Base-by-base conservation (phyloP, 2,113 vertebrate species). In the Phaethon lepturus region DNA sequence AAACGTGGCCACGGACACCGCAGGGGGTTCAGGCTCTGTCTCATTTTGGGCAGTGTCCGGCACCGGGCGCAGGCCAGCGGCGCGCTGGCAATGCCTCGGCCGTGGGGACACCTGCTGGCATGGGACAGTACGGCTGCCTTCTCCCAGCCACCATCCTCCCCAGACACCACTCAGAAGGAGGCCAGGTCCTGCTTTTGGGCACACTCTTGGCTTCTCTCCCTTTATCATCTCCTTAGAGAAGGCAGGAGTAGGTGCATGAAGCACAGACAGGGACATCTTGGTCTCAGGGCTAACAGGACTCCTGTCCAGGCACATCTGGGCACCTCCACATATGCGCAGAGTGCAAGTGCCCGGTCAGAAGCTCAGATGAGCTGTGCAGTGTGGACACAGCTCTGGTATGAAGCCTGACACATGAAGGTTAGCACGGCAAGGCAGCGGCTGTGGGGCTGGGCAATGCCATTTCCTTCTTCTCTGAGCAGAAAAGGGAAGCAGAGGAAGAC, bases 21-120 rank as follows among this genome's bases (percentile, higher is more conserved):
- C 59, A 5, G 73, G 71, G 73, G 77, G 40, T 14, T 72, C 50
- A 6, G 69, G 84, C 84, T 84, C 49, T 9, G 83, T 62, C 77
- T 79, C 63, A 0, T 40, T 24, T 45, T 16, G 88, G 63, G 22
- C 19, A 38, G 62, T 3, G 49, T 40, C 55, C 8, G 4, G 85
- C 22, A 28, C 68, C 3, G 24, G 55, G 35, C 2, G 13, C 78
- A 6, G 2, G 9, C 24, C 2, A 3, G 60, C 3, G 33, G 42
- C 2, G 13, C 3, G 3, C 45, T 47, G 78, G 79, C n/a, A 80
- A 90, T 7, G 40, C 33, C 72, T 82, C 44, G 11, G 47, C 95
- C 87, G 6, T 91, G 95, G 95, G 47, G 97, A 97, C 98, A 97
- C 92, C 98, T 98, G 63, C 96, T 95, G 98, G 98, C 8, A 14